Evolutionary conservation across 1,140 invertebrate species (phyloP).

Genomic region (Leptinotarsa defecta): DNA sequence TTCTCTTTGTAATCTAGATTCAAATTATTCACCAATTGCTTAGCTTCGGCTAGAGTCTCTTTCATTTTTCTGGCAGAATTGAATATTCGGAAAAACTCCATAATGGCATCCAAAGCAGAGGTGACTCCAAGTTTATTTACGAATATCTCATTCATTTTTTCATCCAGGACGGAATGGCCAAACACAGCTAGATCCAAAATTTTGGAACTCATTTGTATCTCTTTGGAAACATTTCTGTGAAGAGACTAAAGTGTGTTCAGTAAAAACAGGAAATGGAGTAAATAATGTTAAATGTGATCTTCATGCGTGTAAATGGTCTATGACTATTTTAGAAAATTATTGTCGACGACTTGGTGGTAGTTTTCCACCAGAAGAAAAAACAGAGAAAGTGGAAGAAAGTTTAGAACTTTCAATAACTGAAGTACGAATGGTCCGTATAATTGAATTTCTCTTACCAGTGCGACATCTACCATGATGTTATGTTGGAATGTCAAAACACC

Average conservation of each 20-base stretch:
- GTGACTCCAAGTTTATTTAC: conserved; percentile 54
- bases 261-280: neutral
- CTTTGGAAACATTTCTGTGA: conserved; percentile 29
- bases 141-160: conserved; percentile 58
- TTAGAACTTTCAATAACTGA: no score
- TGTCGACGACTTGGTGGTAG: no score
- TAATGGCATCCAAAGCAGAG: neutral
- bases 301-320: neutral
- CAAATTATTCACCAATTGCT: conserved; percentile 24
- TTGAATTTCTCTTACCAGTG: conserved; percentile 29
- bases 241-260: conserved; percentile 28
- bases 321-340: no score
- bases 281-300: neutral
- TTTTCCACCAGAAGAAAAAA: no score
- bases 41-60: conserved; percentile 13
- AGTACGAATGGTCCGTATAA: no score
- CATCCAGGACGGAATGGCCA: conserved; percentile 63
- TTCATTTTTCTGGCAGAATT: neutral
- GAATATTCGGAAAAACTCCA: neutral
- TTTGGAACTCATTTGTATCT: conserved; percentile 36
- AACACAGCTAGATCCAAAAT: conserved; percentile 62
- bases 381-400: no score
- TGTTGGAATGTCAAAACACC: conserved; percentile 28
- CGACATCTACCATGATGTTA: conserved; percentile 35
- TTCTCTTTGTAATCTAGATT: conserved; percentile 43